A percentile compares a stretch with the other conserved stretches of the same genome.
Evolutionary conservation across 1,140 invertebrate species (phyloP).

Genomic region (Drosophila nebulosa): DNA sequence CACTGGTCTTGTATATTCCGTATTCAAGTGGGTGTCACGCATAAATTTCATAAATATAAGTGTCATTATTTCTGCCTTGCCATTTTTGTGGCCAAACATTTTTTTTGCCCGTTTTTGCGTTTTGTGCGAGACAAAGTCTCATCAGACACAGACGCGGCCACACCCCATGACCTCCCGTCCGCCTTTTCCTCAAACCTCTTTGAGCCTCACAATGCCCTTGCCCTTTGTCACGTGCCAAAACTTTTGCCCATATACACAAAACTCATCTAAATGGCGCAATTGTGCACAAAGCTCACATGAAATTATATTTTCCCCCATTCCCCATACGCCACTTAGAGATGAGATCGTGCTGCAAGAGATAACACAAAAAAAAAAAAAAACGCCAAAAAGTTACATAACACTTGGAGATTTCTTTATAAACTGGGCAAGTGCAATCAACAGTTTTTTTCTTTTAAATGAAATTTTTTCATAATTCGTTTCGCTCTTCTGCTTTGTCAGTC

Average conservation of each 20-base stretch:
- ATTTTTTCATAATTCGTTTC: not conserved
- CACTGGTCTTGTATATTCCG: slow-evolving; percentile 32
- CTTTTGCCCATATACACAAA: slow-evolving; percentile 45
- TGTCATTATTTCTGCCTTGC: slow-evolving; percentile 69
- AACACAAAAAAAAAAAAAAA: no score
- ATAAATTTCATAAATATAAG: slow-evolving; percentile 80
- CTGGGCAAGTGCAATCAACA: no score
- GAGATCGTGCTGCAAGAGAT: slow-evolving; percentile 8
- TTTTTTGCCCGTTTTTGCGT: not conserved
- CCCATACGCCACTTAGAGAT: slow-evolving; percentile 18
- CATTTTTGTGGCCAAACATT: slow-evolving; percentile 54
- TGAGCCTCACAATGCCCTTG: slow-evolving; percentile 8
- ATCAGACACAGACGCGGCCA: slow-evolving; percentile 18
- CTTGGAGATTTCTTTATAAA: no score
- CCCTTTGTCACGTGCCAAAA: slow-evolving; percentile 72
- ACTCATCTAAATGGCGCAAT: slow-evolving; percentile 74
- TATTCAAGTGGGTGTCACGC: slow-evolving; percentile 73
- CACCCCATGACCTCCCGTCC: not conserved
- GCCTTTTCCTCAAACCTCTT: not conserved
- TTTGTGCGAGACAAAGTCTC: slow-evolving; percentile 25
- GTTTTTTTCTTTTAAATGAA: not conserved
- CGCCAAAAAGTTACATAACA: not conserved
- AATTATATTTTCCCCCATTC: slow-evolving; percentile 43
- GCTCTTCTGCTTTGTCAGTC: no score
- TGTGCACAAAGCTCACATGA: slow-evolving; percentile 61